Base-by-base conservation (phyloP, 2,888 invertebrate genomes). In the Trypoxylon attenuatum region DNA sequence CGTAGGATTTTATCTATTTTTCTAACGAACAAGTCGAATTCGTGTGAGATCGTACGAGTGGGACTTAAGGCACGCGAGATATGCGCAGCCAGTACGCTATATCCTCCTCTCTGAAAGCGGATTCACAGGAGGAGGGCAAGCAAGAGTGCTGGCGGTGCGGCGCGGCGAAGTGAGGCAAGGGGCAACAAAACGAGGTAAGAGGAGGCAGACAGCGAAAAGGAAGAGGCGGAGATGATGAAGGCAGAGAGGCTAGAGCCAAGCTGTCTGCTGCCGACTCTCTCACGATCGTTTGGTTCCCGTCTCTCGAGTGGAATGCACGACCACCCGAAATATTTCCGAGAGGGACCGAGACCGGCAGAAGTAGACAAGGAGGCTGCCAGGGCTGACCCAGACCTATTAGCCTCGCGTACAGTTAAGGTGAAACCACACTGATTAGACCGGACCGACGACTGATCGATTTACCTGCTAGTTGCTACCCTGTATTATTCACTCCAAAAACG, bases 211-310 rank as follows among this genome's bases (percentile, higher is more conserved):
- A 66, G 56, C 54, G 46, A 65, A 70, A 79, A 78, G 81, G 79
- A 77, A 77, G 77, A 69, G 73, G 80, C 81, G 80, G 79, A 82
- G 79, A 71, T 71, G 79, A 71, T 71, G 77, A 33, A 33, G 33
- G 33, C 33, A 33, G 13, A 33, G 33, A 13, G 33, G 33, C 80
- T 74, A 84, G 84, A 84, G 85, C 84, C 85, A 86, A 83, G 85
- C 85, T 84, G 85, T 85, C 84, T 85, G 84, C 82, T 80, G 75
- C 70, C 71, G 75, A 71, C 22, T 52, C 33, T 33, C 33, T 33
- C 33, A 33, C 33, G 33, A 13, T 27, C 22, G 22, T 2, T 43
- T 41, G 19, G 57, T 21, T 47, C 46, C 15, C 1, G 43, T 38
- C n/a, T 5, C 45, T 13, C 3, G 5, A 3, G n/a, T 29, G 21